Percentiles rank a stretch among this genome's conserved stretches.
phyloP scores from a whole-genome alignment of 2,797 vertebrate genomes.

The Urophycis tenuis region DNA sequence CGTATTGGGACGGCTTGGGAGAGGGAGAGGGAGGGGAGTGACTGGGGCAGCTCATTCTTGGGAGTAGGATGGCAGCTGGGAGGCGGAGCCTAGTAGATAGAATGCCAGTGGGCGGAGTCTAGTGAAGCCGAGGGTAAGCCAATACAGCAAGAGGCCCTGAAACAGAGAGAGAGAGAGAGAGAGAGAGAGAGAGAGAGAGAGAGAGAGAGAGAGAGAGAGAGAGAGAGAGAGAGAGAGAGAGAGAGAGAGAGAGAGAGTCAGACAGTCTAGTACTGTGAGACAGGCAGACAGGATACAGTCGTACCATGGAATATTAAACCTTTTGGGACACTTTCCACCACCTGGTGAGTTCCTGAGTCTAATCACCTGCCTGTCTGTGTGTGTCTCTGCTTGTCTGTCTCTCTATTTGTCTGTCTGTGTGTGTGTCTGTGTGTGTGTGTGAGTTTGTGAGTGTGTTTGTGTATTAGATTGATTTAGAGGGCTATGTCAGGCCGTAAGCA shows the following conservation, averaged over 20 bases:
- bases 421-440: no score
- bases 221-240: no score
- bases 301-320: slow-evolving; percentile 26
- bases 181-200: no score
- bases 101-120: slow-evolving; percentile 55
- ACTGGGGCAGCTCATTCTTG: slow-evolving; percentile 1
- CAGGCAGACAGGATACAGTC: slow-evolving; percentile 41
- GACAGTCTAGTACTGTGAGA: slow-evolving; percentile 2
- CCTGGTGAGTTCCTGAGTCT: slow-evolving; percentile 59
- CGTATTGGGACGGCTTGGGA: neutral
- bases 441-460: no score
- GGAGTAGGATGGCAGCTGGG: neutral
- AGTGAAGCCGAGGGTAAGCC: slow-evolving; percentile 1
- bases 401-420: neutral
- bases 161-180: no score
- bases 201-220: no score
- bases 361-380: neutral
- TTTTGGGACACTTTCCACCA: slow-evolving; percentile 27
- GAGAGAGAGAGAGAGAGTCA: slow-evolving; percentile 12
- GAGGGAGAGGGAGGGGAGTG: neutral
- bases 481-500: neutral
- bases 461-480: neutral
- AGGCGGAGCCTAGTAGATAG: slow-evolving; percentile 2
- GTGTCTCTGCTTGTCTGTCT: neutral
- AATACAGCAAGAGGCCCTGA: no score